Evolutionary conservation across 2,888 invertebrate species (phyloP), one percentile per base, ranked within the genome.

Genomic region (Nemapogon koenigi): DNA sequence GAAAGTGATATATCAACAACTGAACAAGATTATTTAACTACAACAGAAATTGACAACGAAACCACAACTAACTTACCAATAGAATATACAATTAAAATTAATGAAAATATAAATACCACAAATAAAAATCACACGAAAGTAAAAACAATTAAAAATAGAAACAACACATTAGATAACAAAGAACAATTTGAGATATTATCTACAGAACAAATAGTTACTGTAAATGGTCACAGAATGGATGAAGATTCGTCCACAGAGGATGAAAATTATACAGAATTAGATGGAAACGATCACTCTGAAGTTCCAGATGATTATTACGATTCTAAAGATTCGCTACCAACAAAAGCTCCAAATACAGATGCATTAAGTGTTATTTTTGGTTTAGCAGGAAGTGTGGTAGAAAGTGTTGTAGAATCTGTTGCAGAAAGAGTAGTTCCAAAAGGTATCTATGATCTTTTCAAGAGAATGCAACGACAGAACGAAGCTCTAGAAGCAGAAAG

Each of bases 221-320:
- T 43, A 19, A 44, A 45, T 2, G 37, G 42, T 35, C n/a, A n/a
- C n/a, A n/a, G n/a, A n/a, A n/a, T n/a, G 16, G 37, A 35, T 10
- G 51, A 54, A 10, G 55, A 50, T 38, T 42, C 49, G 37, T 63
- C 62, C 31, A 41, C 46, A 3, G 47, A 48, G 11, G 58, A 59
- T 18, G 58, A 56, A 42, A 62, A 69, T 11, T 73, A 65, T 27
- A 68, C 72, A 43, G 72, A 66, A 46, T 41, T 71, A 26, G 76
- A 78, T 36, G 50, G 62, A 41, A 68, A 66, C 44, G 62, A 62
- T 1, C 45, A 53, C 16, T 47, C 50, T 3, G 65, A 71, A 2
- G 63, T 73, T 0, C 70, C 76, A 10, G 78, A 78, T 47, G 78
- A 78, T 54, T 78, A 76, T 41, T 78, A 78, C 35, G 78, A 78